phyloP scores from a whole-genome alignment of 2,888 invertebrate species.

The Portevinia maculata region DNA sequence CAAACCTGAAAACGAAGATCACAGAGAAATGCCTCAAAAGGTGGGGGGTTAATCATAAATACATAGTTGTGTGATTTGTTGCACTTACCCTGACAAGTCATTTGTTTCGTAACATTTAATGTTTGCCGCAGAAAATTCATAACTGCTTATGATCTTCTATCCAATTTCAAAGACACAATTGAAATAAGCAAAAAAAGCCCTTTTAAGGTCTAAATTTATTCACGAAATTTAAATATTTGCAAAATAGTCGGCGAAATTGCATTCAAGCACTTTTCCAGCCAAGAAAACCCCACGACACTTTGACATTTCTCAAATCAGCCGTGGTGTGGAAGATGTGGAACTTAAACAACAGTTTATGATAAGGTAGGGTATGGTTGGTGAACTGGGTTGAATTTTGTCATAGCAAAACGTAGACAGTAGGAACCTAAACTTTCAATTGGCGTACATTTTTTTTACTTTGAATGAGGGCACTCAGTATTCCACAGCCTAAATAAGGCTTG shows the following conservation, averaged over 20 bases:
- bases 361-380: constrained; percentile 16
- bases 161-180: neutral
- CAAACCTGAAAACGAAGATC: too few species aligned
- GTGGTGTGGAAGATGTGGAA: constrained; percentile 20
- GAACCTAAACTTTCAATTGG: too few species aligned
- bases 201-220: neutral
- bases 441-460: too few species aligned
- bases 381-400: neutral
- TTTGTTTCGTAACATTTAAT: constrained; percentile 81
- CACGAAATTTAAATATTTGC: neutral
- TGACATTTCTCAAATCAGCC: constrained; percentile 62
- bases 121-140: constrained; percentile 82
- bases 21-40: neutral
- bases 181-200: neutral
- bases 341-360: constrained; percentile 8
- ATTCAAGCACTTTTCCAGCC: constrained; percentile 28
- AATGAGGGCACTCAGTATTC: too few species aligned
- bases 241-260: neutral
- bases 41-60: neutral
- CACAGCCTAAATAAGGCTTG: too few species aligned
- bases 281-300: constrained; percentile 14
- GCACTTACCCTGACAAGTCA: constrained; percentile 79
- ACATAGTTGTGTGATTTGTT: neutral
- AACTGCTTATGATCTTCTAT: neutral
- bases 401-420: too few species aligned